Conservation (phyloP, 2,797 vertebrate species). For the Periparus ater region DNA sequence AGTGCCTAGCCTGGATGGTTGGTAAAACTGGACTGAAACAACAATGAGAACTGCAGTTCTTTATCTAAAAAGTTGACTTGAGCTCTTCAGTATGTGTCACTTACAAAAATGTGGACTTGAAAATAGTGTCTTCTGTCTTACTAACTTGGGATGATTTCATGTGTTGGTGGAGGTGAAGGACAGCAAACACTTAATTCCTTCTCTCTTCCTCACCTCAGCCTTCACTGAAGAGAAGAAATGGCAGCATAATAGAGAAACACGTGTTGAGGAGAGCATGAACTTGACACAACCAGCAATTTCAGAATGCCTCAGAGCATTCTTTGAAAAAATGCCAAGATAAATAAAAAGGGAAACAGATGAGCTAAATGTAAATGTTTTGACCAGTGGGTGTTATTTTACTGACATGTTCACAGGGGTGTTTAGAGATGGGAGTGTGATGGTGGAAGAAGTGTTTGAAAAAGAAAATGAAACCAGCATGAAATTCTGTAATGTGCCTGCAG, state of each 20-base stretch:
- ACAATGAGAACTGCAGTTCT: background rate
- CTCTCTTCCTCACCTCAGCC: background rate
- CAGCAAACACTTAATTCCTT: background rate
- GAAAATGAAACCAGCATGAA: background rate
- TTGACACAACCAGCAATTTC: background rate
- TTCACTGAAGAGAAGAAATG: background rate
- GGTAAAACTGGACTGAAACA: background rate
- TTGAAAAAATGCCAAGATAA: background rate
- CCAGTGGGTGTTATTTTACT: background rate
- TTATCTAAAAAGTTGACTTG: background rate
- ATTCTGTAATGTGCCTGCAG: background rate
- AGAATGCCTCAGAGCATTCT: background rate
- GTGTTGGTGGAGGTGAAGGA: background rate
- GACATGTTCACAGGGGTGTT: background rate
- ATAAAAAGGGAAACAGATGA: background rate
- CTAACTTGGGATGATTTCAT: background rate
- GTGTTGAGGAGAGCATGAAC: background rate
- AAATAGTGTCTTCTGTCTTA: background rate
- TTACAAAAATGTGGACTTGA: background rate
- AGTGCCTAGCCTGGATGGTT: background rate
- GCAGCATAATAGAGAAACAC: background rate
- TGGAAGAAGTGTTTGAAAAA: background rate
- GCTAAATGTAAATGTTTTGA: background rate
- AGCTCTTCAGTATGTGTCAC: background rate
- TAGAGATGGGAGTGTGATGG: background rate